Conservation (phyloP, 2,888 invertebrate genomes). For the Cantharis rustica region DNA sequence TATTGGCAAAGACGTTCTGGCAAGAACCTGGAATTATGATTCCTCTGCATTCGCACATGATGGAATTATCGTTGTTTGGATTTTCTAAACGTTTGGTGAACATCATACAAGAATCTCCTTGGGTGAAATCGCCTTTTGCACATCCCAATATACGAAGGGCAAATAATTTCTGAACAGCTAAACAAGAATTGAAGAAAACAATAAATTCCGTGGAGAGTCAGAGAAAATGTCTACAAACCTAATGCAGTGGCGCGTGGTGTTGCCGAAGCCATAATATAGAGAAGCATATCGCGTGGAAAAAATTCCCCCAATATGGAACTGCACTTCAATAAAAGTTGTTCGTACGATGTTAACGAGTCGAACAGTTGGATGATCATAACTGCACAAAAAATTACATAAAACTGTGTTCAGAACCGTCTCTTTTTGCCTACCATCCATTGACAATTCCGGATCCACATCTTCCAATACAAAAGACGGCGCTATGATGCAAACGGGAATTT, state of each 20-base stretch:
- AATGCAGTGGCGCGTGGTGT: conserved; percentile 58
- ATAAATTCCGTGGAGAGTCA: too few species aligned
- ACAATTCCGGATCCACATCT: conserved; percentile 60
- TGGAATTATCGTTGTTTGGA: conserved; percentile 43
- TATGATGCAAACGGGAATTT: conserved; percentile 58
- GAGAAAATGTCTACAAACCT: conserved; percentile 49
- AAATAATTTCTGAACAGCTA: conserved; percentile 65
- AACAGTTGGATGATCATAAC: conserved; percentile 67
- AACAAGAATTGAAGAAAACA: not conserved
- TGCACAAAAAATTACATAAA: conserved; percentile 41
- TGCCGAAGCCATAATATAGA: conserved; percentile 60
- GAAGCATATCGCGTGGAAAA: conserved; percentile 65
- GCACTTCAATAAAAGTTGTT: conserved; percentile 68
- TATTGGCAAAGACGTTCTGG: not conserved
- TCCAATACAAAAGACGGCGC: conserved; percentile 58
- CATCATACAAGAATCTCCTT: conserved; percentile 48
- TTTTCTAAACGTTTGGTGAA: conserved; percentile 48
- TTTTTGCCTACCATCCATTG: conserved; percentile 59
- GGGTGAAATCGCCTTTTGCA: conserved; percentile 64
- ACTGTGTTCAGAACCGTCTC: not conserved
- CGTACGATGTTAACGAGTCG: conserved; percentile 67
- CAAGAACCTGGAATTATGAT: conserved; percentile 49
- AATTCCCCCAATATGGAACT: conserved; percentile 67
- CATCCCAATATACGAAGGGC: conserved; percentile 65
- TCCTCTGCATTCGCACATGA: conserved; percentile 56